These are phyloP conservation scores for Bibio marci DNA, from an alignment of 2,888 invertebrate genomes.

Conservation along the genomic window DNA sequence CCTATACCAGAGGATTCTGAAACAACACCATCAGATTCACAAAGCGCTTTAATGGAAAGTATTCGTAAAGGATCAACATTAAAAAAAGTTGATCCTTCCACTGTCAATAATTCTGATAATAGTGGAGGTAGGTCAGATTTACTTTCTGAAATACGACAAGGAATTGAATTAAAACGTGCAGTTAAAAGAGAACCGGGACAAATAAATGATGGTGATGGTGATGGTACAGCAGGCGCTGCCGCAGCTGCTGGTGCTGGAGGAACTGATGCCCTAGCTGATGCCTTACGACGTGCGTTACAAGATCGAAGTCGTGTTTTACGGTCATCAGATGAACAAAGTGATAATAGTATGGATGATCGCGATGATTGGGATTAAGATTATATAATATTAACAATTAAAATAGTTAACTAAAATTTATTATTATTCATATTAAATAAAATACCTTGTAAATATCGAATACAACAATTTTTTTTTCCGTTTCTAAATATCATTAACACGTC, in stretches of 20 bases:
- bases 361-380: conserved; percentile 84
- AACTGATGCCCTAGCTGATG: conserved; percentile 66
- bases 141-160: conserved; percentile 72
- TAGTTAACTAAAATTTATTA: no score
- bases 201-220: conserved; percentile 15
- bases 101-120: conserved; percentile 27
- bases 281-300: conserved; percentile 68
- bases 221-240: conserved; percentile 18
- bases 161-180: conserved; percentile 62
- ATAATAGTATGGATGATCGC: conserved; percentile 54
- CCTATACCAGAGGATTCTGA: conserved; percentile 3
- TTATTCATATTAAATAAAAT: no score
- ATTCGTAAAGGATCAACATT: conserved; percentile 65
- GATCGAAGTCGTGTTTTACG: conserved; percentile 70
- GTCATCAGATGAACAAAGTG: conserved; percentile 55
- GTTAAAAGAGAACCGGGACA: conserved; percentile 23
- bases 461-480: no score
- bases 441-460: no score
- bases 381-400: no score
- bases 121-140: conserved; percentile 44
- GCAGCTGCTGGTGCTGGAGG: conserved; percentile 35
- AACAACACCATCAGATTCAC: conserved; percentile 31
- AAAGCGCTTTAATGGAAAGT: conserved; percentile 65
- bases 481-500: conserved; percentile 50
- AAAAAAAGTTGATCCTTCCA: conserved; percentile 38